Evolutionary conservation across 64 coral and sea anemone species (phyloP), one percentile per base, ranked within the genome.

Genomic region (Pocillopora damicornis): DNA sequence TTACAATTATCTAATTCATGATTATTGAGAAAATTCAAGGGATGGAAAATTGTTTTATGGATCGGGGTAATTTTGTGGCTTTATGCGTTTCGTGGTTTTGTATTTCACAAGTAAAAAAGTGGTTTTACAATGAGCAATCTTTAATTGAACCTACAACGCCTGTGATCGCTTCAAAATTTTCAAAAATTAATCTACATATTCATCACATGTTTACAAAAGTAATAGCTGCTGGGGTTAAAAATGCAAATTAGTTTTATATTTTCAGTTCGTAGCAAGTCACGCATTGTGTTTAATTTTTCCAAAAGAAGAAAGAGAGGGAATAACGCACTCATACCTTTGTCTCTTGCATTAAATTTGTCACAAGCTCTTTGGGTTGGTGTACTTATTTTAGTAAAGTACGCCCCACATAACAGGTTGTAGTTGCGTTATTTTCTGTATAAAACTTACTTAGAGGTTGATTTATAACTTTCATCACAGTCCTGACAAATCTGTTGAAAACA

Each of bases 231-330:
- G 18, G 20, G 67, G 5, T 11, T 8, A 79, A 51, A 79, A 79
- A 79, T 79, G 77, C 77, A 79, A 30, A 79, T 79, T 7, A 79
- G 57, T 23, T 71, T 45, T 45, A 2, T 45, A 45, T 57, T 60
- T 34, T 79, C 1, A 37, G 34, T 9, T 79, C 56, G 12, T 58
- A 79, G 77, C 57, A 79, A 1, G 77, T 60, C 77, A 60, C n/a
- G 1, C 38, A 13, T 79, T 79, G n/a, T 5, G 15, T 20, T 61
- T 23, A 57, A 36, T 77, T 77, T 77, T 37, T 20, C 16, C 37
- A 11, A 20, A 77, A 16, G 18, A 59, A 78, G 60, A 71, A 71
- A 22, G 11, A 71, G n/a, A 71, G 6, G 18, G n/a, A n/a, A 71
- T 17, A 18, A 25, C 25, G 22, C 20, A 8, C 25, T 23, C 22